Evolutionary conservation across 2,888 invertebrate genomes (phyloP).

Genomic region (Sisyra nigra): DNA sequence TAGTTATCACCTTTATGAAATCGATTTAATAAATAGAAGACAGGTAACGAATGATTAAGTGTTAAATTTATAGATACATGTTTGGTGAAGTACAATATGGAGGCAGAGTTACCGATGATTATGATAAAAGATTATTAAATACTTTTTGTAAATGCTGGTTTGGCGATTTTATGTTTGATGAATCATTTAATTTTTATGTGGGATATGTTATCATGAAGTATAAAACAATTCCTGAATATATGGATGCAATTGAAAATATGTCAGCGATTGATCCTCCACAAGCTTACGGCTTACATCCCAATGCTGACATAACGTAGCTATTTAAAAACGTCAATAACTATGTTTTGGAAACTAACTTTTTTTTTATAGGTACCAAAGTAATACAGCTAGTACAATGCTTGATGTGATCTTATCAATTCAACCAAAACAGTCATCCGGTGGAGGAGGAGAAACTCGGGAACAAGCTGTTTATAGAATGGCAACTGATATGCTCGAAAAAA

Average conservation of each 20-base stretch:
- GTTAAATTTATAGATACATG: constrained; percentile 64
- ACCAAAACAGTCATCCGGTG: constrained; percentile 67
- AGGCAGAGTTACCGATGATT: constrained; percentile 81
- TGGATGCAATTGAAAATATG: constrained; percentile 58
- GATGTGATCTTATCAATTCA: constrained; percentile 73
- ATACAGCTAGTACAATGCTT: constrained; percentile 52
- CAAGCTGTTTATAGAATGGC: constrained; percentile 51
- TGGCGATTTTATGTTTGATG: constrained; percentile 52
- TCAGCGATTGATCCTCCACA: constrained; percentile 66
- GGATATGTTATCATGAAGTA: constrained; percentile 56
- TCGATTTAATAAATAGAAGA: no score
- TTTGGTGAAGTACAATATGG: constrained; percentile 83
- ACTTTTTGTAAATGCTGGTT: constrained; percentile 69
- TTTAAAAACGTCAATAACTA: background rate
- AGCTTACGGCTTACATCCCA: constrained; percentile 74
- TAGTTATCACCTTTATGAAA: no score
- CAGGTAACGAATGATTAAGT: no score
- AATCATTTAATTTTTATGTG: constrained; percentile 60
- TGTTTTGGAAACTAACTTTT: no score
- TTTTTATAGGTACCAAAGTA: constrained; percentile 53
- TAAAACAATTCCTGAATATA: constrained; percentile 54
- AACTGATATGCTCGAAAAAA: constrained; percentile 64
- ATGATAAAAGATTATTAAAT: constrained; percentile 63
- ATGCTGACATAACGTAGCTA: constrained; percentile 73
- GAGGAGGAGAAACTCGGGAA: constrained; percentile 68